phyloP scores from a whole-genome alignment of 2,888 invertebrate genomes.

The Nemurella pictetii region DNA sequence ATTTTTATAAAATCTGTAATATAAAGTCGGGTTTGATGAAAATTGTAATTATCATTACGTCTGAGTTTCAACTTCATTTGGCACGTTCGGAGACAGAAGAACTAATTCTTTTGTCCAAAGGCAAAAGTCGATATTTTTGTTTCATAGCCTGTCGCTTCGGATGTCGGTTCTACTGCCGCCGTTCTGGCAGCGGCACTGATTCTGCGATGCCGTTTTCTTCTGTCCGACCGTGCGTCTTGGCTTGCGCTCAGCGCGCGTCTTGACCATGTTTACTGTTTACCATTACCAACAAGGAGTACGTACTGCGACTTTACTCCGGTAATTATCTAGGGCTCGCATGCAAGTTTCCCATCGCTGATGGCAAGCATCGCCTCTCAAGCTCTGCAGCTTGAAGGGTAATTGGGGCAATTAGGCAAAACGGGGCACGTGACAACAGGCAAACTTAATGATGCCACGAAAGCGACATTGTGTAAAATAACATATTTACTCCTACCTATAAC shows the following conservation, averaged over 20 bases:
- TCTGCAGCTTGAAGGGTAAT: not conserved
- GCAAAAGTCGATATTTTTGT: constrained; percentile 25
- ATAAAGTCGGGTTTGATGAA: constrained; percentile 26
- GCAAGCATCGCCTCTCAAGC: not conserved
- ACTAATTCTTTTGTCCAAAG: not conserved
- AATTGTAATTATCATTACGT: constrained; percentile 32
- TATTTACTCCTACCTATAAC: not conserved
- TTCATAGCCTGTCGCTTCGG: constrained; percentile 6
- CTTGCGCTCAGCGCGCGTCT: too few species aligned
- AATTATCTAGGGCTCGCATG: not conserved
- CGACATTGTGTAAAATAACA: not conserved
- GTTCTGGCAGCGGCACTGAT: not conserved
- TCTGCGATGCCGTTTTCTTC: too few species aligned
- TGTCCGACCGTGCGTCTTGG: too few species aligned
- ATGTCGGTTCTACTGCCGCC: not conserved
- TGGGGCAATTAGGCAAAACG: not conserved
- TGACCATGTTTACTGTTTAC: too few species aligned
- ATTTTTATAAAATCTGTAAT: constrained; percentile 22
- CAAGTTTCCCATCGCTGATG: not conserved
- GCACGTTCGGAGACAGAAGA: constrained; percentile 21
- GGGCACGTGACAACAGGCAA: not conserved
- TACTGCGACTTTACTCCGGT: not conserved
- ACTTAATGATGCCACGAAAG: not conserved
- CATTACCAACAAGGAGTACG: not conserved
- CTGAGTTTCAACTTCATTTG: constrained; percentile 25